Evolutionary conservation across 2,888 invertebrate genomes (phyloP), one percentile per base, ranked within the genome.

Genomic region (Ophion costatus): DNA sequence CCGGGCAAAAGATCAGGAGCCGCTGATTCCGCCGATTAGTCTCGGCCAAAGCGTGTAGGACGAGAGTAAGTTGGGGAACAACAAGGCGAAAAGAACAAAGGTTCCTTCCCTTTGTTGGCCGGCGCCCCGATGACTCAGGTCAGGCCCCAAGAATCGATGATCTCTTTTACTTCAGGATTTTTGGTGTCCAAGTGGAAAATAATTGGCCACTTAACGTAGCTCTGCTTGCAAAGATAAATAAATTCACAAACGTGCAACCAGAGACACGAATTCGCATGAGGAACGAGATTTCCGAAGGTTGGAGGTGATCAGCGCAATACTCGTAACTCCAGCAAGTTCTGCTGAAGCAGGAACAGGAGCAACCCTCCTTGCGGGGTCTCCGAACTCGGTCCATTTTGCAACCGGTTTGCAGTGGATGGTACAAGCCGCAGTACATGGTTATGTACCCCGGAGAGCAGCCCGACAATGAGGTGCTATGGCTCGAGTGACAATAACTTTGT

Each of bases 381-480:
- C 69, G 85, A 85, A 78, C 85, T 85, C 85, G 85, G 85, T 80
- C 82, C 85, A 85, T 85, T 85, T 85, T 85, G 82, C 84, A 85
- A 85, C 85, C 85, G 85, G 85, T 85, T 85, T 51, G 45, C 67
- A 61, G 76, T 80, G 75, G 57, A 83, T 56, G 17, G 17, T 17
- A 51, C 73, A 42, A 69, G 61, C 11, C 69, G 42, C 61, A 24
- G 67, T 77, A 51, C 33, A 70, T 38, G 22, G 24, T 22, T 17
- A 51, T 51, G 51, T 51, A 38, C 42, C 59, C 70, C 79, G 22
- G 80, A 74, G 63, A 51, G 51, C 11, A 59, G 33, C 45, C 67
- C 70, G 56, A 69, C 82, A 42, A 83, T 76, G 75, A 79, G 80
- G 80, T 77, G 73, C 64, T 78, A 51, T 51, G 75, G 70, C 82